These are phyloP conservation scores for Pogona vitticeps DNA, from an alignment of 2,113 vertebrate genomes.

Conservation along the genomic window DNA sequence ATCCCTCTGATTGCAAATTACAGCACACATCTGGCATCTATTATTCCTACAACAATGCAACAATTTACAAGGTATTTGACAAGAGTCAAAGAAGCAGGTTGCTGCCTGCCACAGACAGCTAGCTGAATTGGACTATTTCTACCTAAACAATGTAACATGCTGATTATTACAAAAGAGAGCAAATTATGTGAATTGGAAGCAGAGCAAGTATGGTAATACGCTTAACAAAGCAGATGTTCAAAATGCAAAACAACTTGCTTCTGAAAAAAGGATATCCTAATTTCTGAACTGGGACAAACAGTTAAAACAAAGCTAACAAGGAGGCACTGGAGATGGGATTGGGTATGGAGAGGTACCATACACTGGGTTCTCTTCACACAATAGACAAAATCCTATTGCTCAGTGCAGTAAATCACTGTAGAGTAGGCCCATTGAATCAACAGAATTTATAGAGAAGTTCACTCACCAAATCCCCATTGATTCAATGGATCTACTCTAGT, in stretches of 20 bases:
- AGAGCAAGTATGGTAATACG: background rate
- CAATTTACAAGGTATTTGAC: slow-evolving; percentile 65
- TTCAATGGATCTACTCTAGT: no score
- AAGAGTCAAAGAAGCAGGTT: background rate
- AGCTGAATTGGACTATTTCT: background rate
- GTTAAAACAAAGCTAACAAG: background rate
- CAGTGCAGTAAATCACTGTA: background rate
- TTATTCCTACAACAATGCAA: slow-evolving; percentile 63
- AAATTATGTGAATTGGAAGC: slow-evolving; percentile 1
- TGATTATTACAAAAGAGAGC: background rate
- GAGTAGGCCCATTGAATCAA: no score
- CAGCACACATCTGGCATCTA: slow-evolving; percentile 62
- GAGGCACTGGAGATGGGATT: background rate
- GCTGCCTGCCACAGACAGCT: background rate
- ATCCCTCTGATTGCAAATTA: slow-evolving; percentile 57
- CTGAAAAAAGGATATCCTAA: background rate
- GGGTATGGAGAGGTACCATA: no score
- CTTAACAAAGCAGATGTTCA: background rate
- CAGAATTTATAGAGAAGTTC: no score
- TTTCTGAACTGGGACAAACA: background rate
- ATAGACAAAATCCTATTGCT: background rate
- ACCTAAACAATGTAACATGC: background rate
- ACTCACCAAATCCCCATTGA: no score
- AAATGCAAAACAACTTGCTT: background rate
- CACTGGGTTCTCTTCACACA: background rate